Conservation (phyloP, 2,797 vertebrate species). For the Perodicticus potto region DNA sequence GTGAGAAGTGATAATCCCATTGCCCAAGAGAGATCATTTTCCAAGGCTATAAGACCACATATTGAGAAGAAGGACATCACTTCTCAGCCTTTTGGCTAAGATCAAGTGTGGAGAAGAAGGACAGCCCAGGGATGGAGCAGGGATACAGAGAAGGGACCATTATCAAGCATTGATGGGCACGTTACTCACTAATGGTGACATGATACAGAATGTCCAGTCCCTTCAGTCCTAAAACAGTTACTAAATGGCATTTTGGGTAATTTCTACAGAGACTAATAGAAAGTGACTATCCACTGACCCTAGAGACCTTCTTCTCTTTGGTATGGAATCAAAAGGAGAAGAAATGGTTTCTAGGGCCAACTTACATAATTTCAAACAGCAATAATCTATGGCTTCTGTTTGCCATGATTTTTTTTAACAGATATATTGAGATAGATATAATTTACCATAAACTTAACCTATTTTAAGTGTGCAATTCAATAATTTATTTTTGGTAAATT, state of each 20-base stretch:
- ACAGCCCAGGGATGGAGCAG: background rate
- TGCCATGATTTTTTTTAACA: background rate
- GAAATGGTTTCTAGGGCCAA: background rate
- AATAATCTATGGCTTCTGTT: background rate
- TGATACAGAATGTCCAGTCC: background rate
- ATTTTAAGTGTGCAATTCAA: background rate
- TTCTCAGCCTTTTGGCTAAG: too few relatives aligned
- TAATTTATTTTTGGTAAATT: background rate
- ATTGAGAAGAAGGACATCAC: background rate
- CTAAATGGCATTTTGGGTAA: background rate
- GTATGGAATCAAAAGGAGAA: background rate
- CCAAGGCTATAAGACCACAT: background rate
- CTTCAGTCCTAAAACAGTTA: background rate
- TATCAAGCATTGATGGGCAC: background rate
- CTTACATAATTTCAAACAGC: background rate
- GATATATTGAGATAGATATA: background rate
- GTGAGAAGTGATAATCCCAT: background rate
- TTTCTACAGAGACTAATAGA: background rate
- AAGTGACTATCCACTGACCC: background rate
- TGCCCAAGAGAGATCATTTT: background rate
- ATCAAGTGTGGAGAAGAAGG: too few relatives aligned
- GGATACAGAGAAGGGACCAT: background rate
- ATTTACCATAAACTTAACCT: background rate
- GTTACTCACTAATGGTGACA: background rate
- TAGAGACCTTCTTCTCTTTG: background rate